These are phyloP conservation scores for Channa maculata DNA, from an alignment of 2,113 vertebrate species.

Conservation along the genomic window DNA sequence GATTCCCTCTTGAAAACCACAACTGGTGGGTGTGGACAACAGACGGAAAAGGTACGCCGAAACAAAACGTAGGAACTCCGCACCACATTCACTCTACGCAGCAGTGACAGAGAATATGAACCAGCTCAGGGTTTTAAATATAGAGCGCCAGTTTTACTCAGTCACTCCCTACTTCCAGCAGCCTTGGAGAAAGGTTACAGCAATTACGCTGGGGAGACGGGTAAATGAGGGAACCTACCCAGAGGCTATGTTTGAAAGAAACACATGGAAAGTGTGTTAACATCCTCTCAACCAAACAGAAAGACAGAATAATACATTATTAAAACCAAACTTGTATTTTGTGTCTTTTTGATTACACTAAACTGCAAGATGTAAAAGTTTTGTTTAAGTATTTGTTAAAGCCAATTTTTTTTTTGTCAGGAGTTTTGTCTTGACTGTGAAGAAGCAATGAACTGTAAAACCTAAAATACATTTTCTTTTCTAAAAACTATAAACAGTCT, in stretches of 20 bases:
- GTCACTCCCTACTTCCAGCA: conserved; percentile 31
- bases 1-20: not conserved
- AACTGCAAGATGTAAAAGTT: not conserved
- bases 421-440: too few relatives aligned
- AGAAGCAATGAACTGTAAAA: too few relatives aligned
- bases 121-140: conserved; percentile 54
- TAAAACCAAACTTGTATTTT: not conserved
- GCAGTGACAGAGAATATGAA: conserved; percentile 59
- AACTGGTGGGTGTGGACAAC: conserved; percentile 7
- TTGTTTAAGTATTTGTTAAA: not conserved
- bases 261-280: not conserved
- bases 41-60: not conserved
- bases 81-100: conserved; percentile 23
- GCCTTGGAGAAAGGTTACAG: conserved; percentile 21
- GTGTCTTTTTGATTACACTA: not conserved
- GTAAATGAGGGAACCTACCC: not conserved
- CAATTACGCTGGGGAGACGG: not conserved
- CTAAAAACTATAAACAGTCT: not conserved
- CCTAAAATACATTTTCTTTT: not conserved
- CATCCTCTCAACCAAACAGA: not conserved
- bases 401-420: not conserved
- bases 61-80: conserved; percentile 36
- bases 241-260: not conserved
- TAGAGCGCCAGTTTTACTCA: conserved; percentile 29
- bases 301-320: not conserved